Base-by-base conservation (phyloP, 92 coral and sea anemone genomes). In the Epizoanthus scotinus region DNA sequence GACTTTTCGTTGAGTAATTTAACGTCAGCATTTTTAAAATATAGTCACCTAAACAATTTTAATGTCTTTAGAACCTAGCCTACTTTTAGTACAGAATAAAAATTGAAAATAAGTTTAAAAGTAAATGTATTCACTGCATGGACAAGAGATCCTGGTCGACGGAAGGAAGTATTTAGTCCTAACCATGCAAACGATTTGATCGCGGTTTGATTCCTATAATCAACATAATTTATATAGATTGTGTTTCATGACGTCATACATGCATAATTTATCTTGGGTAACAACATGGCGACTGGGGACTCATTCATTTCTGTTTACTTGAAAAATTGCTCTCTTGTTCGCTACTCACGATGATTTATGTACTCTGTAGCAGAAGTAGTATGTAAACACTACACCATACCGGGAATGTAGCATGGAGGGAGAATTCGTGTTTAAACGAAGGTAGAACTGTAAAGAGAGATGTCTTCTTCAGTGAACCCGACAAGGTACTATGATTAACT, bases 251-350 rank as follows among this genome's bases (percentile, higher is more conserved):
- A 88, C 91, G 91, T 88, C 88, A 88, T 62, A 66, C 53, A 58
- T 34, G 27, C 68, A 78, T 88, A 84, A 88, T 88, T 88, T 24
- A 88, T 70, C 20, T 24, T 40, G 63, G 56, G 67, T 19, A 74
- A 70, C 83, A 88, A 71, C 64, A 87, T 88, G 91, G 91, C 91
- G 86, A 82, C 69, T 24, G 60, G 67, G 54, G 52, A 25, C 58
- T 65, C 70, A 75, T 38, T 75, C 81, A 75, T 83, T 78, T 71
- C 83, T 84, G 82, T 88, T 79, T 79, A 84, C 85, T 42, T 82
- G 91, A 59, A 59, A 59, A 59, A 38, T 75, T 75, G 81, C 81
- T 34, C 81, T 75, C 63, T 75, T 75, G 81, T 38, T 36, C 68
- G 60, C 56, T 14, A 54, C 54, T 29, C 34, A 56, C 55, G 44